Evolutionary conservation across 1,140 invertebrate species (phyloP).

Genomic region (Pararge aegeria): DNA sequence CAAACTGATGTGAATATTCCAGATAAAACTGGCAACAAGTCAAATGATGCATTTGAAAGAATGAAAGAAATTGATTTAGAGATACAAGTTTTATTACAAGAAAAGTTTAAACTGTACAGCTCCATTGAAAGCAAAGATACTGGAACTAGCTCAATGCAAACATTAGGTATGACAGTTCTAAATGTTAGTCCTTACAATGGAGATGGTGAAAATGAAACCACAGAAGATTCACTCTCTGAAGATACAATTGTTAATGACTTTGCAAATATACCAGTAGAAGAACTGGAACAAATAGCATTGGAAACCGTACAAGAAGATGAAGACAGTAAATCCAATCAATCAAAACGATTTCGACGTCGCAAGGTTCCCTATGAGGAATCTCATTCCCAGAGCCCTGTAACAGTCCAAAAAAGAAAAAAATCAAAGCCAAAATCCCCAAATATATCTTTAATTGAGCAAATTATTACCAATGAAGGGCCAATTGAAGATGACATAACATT

Average conservation of each 20-base stretch:
- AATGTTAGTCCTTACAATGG: slow-evolving; percentile 47
- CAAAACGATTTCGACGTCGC: slow-evolving; percentile 37
- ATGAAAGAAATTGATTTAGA: slow-evolving; percentile 79
- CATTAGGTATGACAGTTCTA: slow-evolving; percentile 64
- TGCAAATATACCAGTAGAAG: slow-evolving; percentile 62
- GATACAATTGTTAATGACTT: slow-evolving; percentile 62
- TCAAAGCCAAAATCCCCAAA: slow-evolving; percentile 55
- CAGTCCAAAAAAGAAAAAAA: slow-evolving; percentile 30
- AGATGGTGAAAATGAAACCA: slow-evolving; percentile 31
- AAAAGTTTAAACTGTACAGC: slow-evolving; percentile 75
- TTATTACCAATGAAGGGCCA: slow-evolving; percentile 65
- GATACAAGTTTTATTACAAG: slow-evolving; percentile 73
- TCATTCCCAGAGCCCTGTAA: slow-evolving; percentile 37
- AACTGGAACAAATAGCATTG: slow-evolving; percentile 63
- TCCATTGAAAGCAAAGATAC: slow-evolving; percentile 59
- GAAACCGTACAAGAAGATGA: slow-evolving; percentile 43
- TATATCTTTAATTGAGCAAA: slow-evolving; percentile 69
- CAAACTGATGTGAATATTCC: slow-evolving; percentile 44
- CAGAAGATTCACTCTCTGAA: slow-evolving; percentile 31
- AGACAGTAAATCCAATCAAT: slow-evolving; percentile 24
- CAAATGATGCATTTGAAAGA: slow-evolving; percentile 59
- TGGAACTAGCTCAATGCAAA: slow-evolving; percentile 40
- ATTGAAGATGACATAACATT: slow-evolving; percentile 71
- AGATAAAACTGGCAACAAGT: slow-evolving; percentile 25
- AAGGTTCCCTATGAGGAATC: slow-evolving; percentile 35